Base-by-base conservation (phyloP, 2,113 vertebrate species). In the Ovis canadensis region DNA sequence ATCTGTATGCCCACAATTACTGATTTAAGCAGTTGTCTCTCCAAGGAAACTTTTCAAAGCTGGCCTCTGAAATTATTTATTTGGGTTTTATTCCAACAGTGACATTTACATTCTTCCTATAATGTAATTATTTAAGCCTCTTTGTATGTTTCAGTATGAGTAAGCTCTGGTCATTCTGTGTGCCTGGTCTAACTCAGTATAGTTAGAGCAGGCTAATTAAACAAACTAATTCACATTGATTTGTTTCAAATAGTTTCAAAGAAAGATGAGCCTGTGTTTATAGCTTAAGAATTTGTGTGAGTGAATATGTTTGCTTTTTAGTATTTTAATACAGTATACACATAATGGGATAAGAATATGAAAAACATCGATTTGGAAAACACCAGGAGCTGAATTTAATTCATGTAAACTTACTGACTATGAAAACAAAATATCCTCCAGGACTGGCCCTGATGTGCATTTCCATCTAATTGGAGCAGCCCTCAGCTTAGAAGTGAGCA, bases 191-290 rank as follows among this genome's bases (percentile, higher is more conserved):
- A 77, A 71, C 64, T 97, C 59, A 92, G 52, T 43, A 43, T 27
- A 91, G 50, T 84, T 64, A 92, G 6, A 91, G 27, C 27, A 97
- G 43, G 43, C 45, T 71, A 96, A 91, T 95, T 94, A 92, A 91
- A 95, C 36, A 96, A 96, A 94, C 88, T 50, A 92, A 57, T 94
- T 95, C 84, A 82, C 55, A 45, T 11, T 87, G 57, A 92, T 91
- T 97, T 90, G 40, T 84, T 98, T 96, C 21, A 92, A 64, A 45
- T 59, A 55, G 11, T n/a, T 93, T 87, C 54, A 92, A 50, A 62
- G 25, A 36, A 93, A 93, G 23, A 92, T 83, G 77, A 50, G 12
- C 33, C 29, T 64, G 10, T 59, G 27, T 71, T 88, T 96, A 78
- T 16, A 92, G 19, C 36, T 45, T 88, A 94, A 84, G 55, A 82